Evolutionary conservation across 1,140 invertebrate species (phyloP).

Genomic region (Drosophila arizonae): DNA sequence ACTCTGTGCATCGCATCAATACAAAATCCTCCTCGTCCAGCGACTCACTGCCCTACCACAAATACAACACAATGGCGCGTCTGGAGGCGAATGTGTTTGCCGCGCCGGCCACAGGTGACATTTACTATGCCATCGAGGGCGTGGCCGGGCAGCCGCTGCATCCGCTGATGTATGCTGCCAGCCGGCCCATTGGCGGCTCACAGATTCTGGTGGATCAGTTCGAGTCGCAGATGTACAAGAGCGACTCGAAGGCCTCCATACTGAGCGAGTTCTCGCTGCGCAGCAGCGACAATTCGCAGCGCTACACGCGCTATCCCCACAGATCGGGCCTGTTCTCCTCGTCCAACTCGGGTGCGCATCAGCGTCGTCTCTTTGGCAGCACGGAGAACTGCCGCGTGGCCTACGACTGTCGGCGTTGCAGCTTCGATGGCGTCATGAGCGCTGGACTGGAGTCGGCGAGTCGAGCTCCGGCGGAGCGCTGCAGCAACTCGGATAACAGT

Average conservation of each 20-base stretch:
- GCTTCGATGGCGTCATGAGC: constrained; percentile 67
- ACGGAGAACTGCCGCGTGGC: constrained; percentile 79
- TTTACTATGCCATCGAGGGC: constrained; percentile 64
- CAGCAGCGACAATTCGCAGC: constrained; percentile 79
- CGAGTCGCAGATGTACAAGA: constrained; percentile 79
- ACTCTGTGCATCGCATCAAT: constrained; percentile 65
- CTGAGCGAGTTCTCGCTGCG: constrained; percentile 78
- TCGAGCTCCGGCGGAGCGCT: constrained; percentile 52
- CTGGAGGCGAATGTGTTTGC: constrained; percentile 67
- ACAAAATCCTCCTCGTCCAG: constrained; percentile 82
- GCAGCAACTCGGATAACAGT: constrained; percentile 79
- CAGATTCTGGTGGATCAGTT: constrained; percentile 74
- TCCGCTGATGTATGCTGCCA: constrained; percentile 73
- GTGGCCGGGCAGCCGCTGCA: constrained; percentile 43
- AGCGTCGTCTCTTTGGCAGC: constrained; percentile 78
- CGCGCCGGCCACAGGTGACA: constrained; percentile 47
- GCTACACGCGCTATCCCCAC: constrained; percentile 61
- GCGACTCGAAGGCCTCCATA: constrained; percentile 78
- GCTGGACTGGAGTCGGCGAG: not conserved
- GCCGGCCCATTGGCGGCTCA: constrained; percentile 73
- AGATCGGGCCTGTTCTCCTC: constrained; percentile 71
- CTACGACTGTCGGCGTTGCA: constrained; percentile 79
- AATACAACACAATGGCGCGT: constrained; percentile 74
- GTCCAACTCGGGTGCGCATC: constrained; percentile 50
- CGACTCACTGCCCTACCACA: constrained; percentile 77